These are phyloP conservation scores for Halcyon senegalensis DNA, from an alignment of 2,113 vertebrate genomes.

Conservation along the genomic window DNA sequence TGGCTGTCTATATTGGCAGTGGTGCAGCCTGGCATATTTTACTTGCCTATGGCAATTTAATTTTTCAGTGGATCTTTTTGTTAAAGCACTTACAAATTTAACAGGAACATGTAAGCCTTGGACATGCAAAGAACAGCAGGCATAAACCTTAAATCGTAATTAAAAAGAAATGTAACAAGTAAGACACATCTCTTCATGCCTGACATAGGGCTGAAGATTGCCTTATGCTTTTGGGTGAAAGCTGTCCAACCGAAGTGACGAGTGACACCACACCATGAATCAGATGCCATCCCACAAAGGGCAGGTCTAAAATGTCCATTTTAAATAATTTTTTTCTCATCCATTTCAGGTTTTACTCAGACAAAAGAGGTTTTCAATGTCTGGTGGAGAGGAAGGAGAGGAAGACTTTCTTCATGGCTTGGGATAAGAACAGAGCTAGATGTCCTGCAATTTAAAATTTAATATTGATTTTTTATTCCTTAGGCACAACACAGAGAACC, in stretches of 20 bases:
- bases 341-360: neutral
- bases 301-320: neutral
- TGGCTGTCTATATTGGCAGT: neutral
- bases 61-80: neutral
- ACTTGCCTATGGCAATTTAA: neutral
- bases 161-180: neutral
- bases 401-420: neutral
- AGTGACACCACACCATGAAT: neutral
- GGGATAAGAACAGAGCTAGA: neutral
- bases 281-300: neutral
- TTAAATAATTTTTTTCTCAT: neutral
- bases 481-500: neutral
- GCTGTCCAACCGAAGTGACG: accelerated
- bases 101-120: neutral
- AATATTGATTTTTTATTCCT: neutral
- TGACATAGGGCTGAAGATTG: neutral
- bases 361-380: neutral
- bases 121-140: neutral
- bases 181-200: neutral
- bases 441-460: neutral
- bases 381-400: neutral
- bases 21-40: neutral
- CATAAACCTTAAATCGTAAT: neutral
- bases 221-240: neutral
- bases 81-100: neutral